Conservation (phyloP, 1,140 invertebrate genomes). For the Dreissena rostriformis region DNA sequence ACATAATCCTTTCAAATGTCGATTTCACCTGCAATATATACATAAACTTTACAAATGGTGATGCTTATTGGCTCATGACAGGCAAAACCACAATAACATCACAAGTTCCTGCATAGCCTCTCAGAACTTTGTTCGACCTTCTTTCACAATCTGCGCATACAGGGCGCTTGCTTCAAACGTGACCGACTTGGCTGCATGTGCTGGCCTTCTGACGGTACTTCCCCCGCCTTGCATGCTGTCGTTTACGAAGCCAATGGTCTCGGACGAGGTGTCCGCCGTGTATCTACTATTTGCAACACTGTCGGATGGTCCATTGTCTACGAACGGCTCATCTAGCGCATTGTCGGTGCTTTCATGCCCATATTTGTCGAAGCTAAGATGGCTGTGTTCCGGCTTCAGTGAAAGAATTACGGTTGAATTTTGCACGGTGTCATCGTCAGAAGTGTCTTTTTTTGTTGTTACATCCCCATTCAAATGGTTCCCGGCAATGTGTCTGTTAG, state of each 20-base stretch:
- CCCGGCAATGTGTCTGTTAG: conserved; percentile 10
- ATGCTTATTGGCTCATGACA: too few relatives aligned
- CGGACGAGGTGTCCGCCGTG: conserved; percentile 14
- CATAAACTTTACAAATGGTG: too few relatives aligned
- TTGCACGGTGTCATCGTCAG: not conserved
- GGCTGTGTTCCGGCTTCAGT: not conserved
- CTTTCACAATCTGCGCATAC: conserved; percentile 42
- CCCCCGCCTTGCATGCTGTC: not conserved
- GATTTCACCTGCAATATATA: too few relatives aligned
- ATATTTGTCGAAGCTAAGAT: not conserved
- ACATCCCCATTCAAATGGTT: not conserved
- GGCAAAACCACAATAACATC: too few relatives aligned
- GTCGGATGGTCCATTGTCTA: too few relatives aligned
- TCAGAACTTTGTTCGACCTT: conserved; percentile 44
- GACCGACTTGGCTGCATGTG: not conserved
- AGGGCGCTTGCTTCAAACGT: conserved; percentile 19
- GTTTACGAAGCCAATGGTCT: conserved; percentile 40
- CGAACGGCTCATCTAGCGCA: too few relatives aligned
- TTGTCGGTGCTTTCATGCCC: too few relatives aligned
- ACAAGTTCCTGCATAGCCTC: not conserved
- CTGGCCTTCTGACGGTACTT: too few relatives aligned
- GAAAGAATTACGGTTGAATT: not conserved
- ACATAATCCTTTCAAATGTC: too few relatives aligned
- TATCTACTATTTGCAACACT: conserved; percentile 2
- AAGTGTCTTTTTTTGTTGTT: not conserved